Evolutionary conservation across 23 tunicate genomes (phyloP), one percentile per base, ranked within the genome.

Genomic region (Styela plicata): DNA sequence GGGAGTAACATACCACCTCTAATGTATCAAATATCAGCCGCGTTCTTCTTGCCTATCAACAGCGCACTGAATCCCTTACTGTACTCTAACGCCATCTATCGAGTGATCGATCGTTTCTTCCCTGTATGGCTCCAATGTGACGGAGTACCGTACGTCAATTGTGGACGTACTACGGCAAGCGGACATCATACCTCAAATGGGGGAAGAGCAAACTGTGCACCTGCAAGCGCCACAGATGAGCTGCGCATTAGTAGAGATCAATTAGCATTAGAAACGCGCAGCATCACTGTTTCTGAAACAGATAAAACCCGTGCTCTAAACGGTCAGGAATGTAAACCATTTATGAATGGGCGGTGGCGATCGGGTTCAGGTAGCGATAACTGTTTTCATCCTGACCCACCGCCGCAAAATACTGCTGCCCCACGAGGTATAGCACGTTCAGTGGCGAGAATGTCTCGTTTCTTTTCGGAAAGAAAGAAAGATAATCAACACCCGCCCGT

Each of bases 1-100:
- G 94, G 88, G 33, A 70, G 52, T 19, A 26, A 20, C 7, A 63
- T 89, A 30, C 81, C 79, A 13, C 62, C 57, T 22, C 30, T 71
- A 2, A 66, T 84, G 37, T 89, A 89, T 44, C 81, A 76, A 44
- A 53, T 76, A 37, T 76, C 81, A 20, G 81, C 81, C 13, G 23
- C 37, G 30, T 22, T 76, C 13, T 76, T 76, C 66, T 2, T 76
- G 33, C 81, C 81, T 10, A 44, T 76, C 65, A 76, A 76, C 66
- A 76, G 81, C 81, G 81, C 81, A 10, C 18, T 76, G 64, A 76
- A 76, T 44, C 81, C 81, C 0, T 44, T 76, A 7, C 31, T 76
- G 24, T 76, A 76, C 44, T 76, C 81, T 21, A 76, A 76, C 64
- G 64, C 53, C n/a, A 44, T 76, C 24, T 71, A 34, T 30, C 36